Percentiles rank a stretch among this genome's conserved stretches.
Conservation (phyloP, 2,888 invertebrate species). For the Cryptocheilus praepositus region DNA sequence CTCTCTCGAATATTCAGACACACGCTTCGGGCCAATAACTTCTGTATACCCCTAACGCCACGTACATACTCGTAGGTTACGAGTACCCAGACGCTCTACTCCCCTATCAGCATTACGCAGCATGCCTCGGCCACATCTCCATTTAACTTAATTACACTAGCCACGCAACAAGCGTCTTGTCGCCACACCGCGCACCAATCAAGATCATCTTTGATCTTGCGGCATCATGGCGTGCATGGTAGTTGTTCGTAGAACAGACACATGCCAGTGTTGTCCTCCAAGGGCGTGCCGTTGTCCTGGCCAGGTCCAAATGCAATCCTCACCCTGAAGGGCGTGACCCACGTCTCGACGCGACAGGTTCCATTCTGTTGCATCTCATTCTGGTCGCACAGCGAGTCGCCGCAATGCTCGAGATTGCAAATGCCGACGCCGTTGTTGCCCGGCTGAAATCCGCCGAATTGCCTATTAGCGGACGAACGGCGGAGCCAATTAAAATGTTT, state of each 20-base stretch:
- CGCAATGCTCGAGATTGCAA: slow-evolving; percentile 89
- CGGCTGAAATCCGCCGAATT: slow-evolving; percentile 74
- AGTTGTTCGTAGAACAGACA: slow-evolving; percentile 85
- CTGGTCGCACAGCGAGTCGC: slow-evolving; percentile 82
- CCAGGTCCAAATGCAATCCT: slow-evolving; percentile 86
- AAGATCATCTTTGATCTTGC: slow-evolving; percentile 1
- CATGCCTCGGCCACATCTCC: not conserved
- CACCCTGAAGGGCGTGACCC: slow-evolving; percentile 85
- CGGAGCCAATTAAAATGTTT: too few species aligned
- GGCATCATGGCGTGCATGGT: slow-evolving; percentile 77
- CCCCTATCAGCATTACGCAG: too few species aligned
- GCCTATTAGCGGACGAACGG: too few species aligned
- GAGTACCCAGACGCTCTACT: too few species aligned
- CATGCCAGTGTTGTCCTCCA: slow-evolving; percentile 89
- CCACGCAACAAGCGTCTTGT: not conserved
- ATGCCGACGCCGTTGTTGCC: slow-evolving; percentile 79
- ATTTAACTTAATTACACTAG: not conserved
- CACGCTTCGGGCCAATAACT: too few species aligned
- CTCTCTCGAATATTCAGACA: too few species aligned
- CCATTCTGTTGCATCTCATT: slow-evolving; percentile 72
- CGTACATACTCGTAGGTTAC: too few species aligned
- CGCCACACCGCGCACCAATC: not conserved
- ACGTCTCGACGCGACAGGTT: slow-evolving; percentile 83
- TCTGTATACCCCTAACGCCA: too few species aligned
- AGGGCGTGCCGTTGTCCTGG: slow-evolving; percentile 78